These are phyloP conservation scores for Hirtodrosophila cameraria DNA, from an alignment of 2,888 invertebrate genomes.

Conservation along the genomic window DNA sequence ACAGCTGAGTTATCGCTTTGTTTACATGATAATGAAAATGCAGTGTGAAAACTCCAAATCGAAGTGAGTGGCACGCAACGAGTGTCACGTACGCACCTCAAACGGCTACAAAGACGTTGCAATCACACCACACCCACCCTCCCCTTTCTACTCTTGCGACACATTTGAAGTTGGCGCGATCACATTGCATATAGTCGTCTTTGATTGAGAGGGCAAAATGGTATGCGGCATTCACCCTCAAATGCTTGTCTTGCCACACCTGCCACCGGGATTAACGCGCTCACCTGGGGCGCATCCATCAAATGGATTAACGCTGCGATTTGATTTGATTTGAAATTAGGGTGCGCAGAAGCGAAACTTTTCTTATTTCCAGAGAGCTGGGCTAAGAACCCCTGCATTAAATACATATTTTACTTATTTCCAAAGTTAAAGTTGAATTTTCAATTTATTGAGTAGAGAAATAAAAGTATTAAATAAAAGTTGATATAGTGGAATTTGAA, in stretches of 20 bases:
- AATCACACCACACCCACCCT: neutral
- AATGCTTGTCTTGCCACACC: slow-evolving; percentile 19
- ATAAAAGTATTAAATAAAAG: no score
- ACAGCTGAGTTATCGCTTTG: slow-evolving; percentile 74
- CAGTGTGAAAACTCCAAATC: slow-evolving; percentile 40
- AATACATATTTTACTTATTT: no score
- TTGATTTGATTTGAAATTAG: slow-evolving; percentile 36
- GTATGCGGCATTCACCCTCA: neutral
- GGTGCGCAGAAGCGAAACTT: slow-evolving; percentile 14
- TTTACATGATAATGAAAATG: slow-evolving; percentile 67
- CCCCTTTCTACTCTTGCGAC: neutral
- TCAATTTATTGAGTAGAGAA: no score
- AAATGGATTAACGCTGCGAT: slow-evolving; percentile 50
- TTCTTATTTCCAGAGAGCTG: no score
- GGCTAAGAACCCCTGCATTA: no score
- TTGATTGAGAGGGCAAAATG: neutral
- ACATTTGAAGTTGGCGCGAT: slow-evolving; percentile 20
- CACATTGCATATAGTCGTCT: slow-evolving; percentile 22
- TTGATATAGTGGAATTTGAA: no score
- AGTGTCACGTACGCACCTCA: slow-evolving; percentile 69
- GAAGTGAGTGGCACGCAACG: slow-evolving; percentile 50
- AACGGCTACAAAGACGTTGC: slow-evolving; percentile 16
- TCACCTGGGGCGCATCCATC: slow-evolving; percentile 65
- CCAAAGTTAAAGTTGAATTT: no score
- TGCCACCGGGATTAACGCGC: slow-evolving; percentile 44